Percentiles rank a stretch among this genome's conserved stretches.
phyloP scores from a whole-genome alignment of 2,888 invertebrate species.

The Ferdinandea cuprea region DNA sequence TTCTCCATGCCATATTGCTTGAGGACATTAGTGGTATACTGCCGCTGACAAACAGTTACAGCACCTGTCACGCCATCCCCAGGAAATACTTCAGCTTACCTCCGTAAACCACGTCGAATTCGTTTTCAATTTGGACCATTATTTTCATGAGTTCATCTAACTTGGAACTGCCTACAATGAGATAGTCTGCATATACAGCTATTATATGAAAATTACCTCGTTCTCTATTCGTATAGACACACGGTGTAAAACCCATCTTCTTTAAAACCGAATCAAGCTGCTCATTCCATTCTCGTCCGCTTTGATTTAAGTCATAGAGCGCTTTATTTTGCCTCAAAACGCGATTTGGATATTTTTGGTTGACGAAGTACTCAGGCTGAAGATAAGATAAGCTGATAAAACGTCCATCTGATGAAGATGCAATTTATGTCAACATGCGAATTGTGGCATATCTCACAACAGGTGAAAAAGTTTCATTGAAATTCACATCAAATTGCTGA shows the following conservation, averaged over 20 bases:
- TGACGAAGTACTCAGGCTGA: constrained; percentile 62
- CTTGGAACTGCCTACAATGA: constrained; percentile 60
- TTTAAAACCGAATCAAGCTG: constrained; percentile 63
- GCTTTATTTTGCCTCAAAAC: constrained; percentile 74
- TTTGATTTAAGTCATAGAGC: constrained; percentile 76
- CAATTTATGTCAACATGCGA: constrained; percentile 54
- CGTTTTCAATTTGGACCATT: constrained; percentile 43
- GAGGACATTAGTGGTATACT: constrained; percentile 68
- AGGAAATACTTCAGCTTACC: constrained; percentile 61
- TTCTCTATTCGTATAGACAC: constrained; percentile 51
- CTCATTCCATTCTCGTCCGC: constrained; percentile 75
- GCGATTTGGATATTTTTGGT: constrained; percentile 46
- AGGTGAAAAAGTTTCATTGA: constrained; percentile 70
- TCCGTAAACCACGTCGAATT: constrained; percentile 59
- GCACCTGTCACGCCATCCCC: constrained; percentile 65
- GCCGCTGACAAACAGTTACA: constrained; percentile 54
- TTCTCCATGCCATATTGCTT: constrained; percentile 63
- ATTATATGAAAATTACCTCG: constrained; percentile 59
- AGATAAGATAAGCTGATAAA: constrained; percentile 73
- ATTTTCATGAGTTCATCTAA: constrained; percentile 48
- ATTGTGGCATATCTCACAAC: constrained; percentile 70
- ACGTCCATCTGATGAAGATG: constrained; percentile 75
- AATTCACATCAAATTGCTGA: constrained; percentile 67
- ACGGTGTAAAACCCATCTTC: constrained; percentile 64
- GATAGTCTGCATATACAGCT: constrained; percentile 73